These are phyloP conservation scores for Scaptomyza polygonia DNA, from an alignment of 2,888 invertebrate species.

Conservation along the genomic window DNA sequence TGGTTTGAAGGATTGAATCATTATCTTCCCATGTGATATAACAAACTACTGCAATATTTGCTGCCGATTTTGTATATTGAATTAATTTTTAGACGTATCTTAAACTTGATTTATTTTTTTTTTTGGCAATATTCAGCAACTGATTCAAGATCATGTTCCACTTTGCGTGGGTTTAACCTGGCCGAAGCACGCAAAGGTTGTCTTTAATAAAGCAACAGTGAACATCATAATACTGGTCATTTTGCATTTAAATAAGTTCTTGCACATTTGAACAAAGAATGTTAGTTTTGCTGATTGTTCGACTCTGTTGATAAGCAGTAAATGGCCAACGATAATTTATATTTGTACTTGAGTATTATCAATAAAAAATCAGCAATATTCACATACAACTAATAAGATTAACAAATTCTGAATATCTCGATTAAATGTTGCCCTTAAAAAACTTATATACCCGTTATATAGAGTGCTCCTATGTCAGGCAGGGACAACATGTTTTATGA, in stretches of 20 bases:
- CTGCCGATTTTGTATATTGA: constrained; percentile 2
- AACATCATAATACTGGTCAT: constrained; percentile 19
- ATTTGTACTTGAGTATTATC: too few species aligned
- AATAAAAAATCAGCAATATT: too few species aligned
- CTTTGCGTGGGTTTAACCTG: constrained; percentile 3
- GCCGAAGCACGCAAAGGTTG: background rate
- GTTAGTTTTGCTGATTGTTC: background rate
- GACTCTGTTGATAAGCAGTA: background rate
- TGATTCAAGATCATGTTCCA: constrained; percentile 19
- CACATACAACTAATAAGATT: too few species aligned
- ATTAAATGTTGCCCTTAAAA: too few species aligned
- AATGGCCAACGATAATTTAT: too few species aligned
- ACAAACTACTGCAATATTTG: background rate
- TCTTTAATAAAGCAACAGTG: constrained; percentile 1
- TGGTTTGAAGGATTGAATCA: background rate
- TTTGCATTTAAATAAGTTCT: too few species aligned
- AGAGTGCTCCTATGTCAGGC: too few species aligned
- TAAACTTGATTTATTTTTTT: constrained; percentile 1
- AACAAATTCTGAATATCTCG: too few species aligned
- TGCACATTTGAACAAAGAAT: background rate
- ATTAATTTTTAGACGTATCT: background rate
- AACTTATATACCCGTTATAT: too few species aligned
- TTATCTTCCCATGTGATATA: background rate
- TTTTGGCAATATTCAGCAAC: constrained; percentile 8
- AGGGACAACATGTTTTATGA: too few species aligned